Evolutionary conservation across 1,140 invertebrate genomes (phyloP), one percentile per base, ranked within the genome.

Genomic region (Drosophila burlai): DNA sequence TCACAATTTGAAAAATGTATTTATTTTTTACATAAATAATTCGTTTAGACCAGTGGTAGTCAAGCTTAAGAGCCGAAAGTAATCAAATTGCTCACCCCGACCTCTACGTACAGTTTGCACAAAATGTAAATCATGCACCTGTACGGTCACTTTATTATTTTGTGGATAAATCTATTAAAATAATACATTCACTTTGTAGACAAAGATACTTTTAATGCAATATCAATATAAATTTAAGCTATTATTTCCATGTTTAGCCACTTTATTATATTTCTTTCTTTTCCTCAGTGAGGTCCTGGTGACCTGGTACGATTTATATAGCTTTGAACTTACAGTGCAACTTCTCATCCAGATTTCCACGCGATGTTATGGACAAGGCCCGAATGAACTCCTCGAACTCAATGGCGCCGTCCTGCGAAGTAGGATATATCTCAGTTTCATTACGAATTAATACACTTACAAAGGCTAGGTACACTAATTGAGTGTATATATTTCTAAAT

Each of bases 381-480:
- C 97, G 95, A 85, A 99, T 98, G 93, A 99, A 99, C 94, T 99
- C 98, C 93, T 99, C 98, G 93, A 99, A 99, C 93, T 99, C 98
- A 93, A 99, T 99, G 75, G 97, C 97, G 38, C 98, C 98, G 93
- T 99, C 98, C 98, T 99, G 94, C 0, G n/a, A 26, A 4, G 6
- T n/a, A 7, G 46, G 5, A 59, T 0, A 36, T 8, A 29, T n/a
- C 13, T 49, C 9, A 49, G 24, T 49, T 16, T 4, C 16, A 29
- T n/a, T 10, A 5, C 8, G 15, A 26, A 26, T 26, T 2, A 16
- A 49, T 8, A 45, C 9, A 21, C 6, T n/a, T 46, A 21, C 18
- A 18, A 42, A n/a, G 3, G 16, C 7, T 18, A 46, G 3, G 8
- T 3, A 43, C 7, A 45, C 18, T 46, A 24, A 24, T 24, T 2